Conservation (phyloP, 2,888 invertebrate genomes). For the Drosophila flavopinicola region DNA sequence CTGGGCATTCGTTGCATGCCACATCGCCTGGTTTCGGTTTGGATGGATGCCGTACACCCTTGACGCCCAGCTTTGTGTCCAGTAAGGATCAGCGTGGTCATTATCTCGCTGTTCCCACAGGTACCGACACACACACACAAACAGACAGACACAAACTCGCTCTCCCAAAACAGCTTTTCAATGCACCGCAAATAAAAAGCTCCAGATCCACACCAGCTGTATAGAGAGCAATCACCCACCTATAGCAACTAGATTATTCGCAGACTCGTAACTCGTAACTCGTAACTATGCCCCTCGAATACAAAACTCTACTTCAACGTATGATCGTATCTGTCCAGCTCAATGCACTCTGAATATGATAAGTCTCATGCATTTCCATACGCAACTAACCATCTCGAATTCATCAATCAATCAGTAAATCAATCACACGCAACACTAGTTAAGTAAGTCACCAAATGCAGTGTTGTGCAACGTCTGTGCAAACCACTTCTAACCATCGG, state of each 20-base stretch:
- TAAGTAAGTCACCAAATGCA: slow-evolving; percentile 36
- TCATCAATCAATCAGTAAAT: slow-evolving; percentile 22
- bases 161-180: slow-evolving; percentile 11
- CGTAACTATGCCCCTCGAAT: slow-evolving; percentile 11
- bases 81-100: slow-evolving; percentile 87
- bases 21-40: slow-evolving; percentile 67
- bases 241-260: slow-evolving; percentile 7
- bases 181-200: slow-evolving; percentile 28
- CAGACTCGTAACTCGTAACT: slow-evolving; percentile 16
- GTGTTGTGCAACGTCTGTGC: slow-evolving; percentile 41
- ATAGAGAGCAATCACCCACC: slow-evolving; percentile 42
- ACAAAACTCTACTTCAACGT: slow-evolving; percentile 3
- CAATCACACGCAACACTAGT: slow-evolving; percentile 17
- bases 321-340: slow-evolving; percentile 27
- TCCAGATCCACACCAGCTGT: slow-evolving; percentile 43
- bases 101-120: slow-evolving; percentile 88
- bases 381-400: slow-evolving; percentile 10
- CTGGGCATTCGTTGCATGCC: slow-evolving; percentile 82
- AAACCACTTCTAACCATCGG: slow-evolving; percentile 36
- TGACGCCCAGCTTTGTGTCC: slow-evolving; percentile 86
- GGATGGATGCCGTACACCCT: slow-evolving; percentile 83
- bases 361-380: slow-evolving; percentile 18
- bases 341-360: slow-evolving; percentile 6
- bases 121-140: slow-evolving; percentile 63
- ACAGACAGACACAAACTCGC: slow-evolving; percentile 83